Percentiles rank a stretch among this genome's conserved stretches.
Conservation (phyloP, 2,888 invertebrate species). For the Bellardia bayeri region DNA sequence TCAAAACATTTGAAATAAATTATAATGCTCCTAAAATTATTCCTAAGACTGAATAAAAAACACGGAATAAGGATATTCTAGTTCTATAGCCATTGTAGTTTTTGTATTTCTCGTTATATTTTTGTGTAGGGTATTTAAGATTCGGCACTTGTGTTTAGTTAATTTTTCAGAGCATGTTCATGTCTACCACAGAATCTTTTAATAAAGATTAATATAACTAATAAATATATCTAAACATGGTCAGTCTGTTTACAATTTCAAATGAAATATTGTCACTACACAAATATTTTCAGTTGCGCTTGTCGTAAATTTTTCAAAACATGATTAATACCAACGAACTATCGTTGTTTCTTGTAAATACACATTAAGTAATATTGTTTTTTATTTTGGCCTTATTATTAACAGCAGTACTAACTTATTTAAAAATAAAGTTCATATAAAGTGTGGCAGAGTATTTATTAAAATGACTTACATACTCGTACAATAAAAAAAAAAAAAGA, state of each 20-base stretch:
- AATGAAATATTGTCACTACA: neutral
- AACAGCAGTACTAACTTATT: neutral
- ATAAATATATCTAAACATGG: neutral
- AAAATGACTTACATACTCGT: neutral
- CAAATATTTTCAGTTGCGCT: conserved; percentile 33
- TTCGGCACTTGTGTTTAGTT: too few relatives aligned
- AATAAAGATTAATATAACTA: too few relatives aligned
- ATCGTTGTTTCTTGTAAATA: conserved; percentile 30
- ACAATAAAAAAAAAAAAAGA: neutral
- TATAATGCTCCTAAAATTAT: too few relatives aligned
- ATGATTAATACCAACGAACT: conserved; percentile 12
- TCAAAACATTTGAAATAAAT: too few relatives aligned
- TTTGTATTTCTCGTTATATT: too few relatives aligned
- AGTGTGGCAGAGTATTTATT: neutral
- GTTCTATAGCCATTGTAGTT: too few relatives aligned
- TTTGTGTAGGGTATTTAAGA: too few relatives aligned
- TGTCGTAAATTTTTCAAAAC: conserved; percentile 46
- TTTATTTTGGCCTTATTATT: neutral
- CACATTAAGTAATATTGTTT: neutral
- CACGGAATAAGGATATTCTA: too few relatives aligned
- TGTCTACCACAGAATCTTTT: too few relatives aligned
- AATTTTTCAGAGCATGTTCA: too few relatives aligned
- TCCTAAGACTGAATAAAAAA: too few relatives aligned
- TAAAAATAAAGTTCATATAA: conserved; percentile 1
- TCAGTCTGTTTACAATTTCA: neutral